Percentiles rank a stretch among this genome's conserved stretches.
Conservation (phyloP, 2,797 vertebrate genomes). For the Anas bahamensis region DNA sequence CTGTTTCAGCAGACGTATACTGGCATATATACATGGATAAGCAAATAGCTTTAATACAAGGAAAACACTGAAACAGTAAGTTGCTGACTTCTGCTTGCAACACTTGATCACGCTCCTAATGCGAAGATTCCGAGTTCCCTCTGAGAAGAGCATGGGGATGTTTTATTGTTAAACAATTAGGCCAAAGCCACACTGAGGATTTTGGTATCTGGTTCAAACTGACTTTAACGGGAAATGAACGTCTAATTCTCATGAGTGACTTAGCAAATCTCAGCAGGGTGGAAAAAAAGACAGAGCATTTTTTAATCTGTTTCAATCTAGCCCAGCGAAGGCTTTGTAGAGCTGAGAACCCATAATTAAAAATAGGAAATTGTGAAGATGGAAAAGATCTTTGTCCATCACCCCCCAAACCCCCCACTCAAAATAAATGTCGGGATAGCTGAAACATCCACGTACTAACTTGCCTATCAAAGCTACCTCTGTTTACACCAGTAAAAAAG, state of each 20-base stretch:
- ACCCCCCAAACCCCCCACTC: neutral
- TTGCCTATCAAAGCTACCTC: neutral
- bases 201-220: constrained; percentile 13
- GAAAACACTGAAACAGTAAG: neutral
- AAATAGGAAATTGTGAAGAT: neutral
- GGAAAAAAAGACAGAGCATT: neutral
- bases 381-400: neutral
- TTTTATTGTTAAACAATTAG: constrained; percentile 17
- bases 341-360: neutral
- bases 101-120: neutral
- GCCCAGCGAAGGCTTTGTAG: neutral
- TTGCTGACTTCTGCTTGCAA: neutral
- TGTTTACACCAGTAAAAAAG: neutral
- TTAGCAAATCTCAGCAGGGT: constrained; percentile 1
- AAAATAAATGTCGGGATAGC: neutral
- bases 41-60: neutral
- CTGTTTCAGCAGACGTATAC: neutral
- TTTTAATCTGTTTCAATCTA: neutral
- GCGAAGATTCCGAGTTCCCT: neutral
- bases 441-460: neutral
- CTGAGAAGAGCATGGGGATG: neutral
- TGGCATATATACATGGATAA: neutral
- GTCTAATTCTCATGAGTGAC: neutral
- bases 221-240: constrained; percentile 12
- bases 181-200: neutral